Evolutionary conservation across 92 coral and sea anemone species (phyloP).

Genomic region (Parazoanthus atlanticus): DNA sequence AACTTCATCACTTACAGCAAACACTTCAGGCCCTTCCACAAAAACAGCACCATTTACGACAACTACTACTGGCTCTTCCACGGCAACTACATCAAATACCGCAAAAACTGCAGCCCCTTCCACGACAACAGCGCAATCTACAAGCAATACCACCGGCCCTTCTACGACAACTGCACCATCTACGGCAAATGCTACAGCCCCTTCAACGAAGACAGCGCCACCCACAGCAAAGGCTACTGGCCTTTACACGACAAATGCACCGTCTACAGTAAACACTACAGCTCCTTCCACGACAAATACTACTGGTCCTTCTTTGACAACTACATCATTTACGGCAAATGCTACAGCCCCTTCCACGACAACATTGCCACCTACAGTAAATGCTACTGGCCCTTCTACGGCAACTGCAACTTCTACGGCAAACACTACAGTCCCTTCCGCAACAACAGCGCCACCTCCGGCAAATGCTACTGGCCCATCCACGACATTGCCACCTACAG

Average conservation of each 20-base stretch:
- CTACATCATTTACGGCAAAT: background rate
- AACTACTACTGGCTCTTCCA: background rate
- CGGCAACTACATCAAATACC: background rate
- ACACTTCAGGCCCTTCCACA: background rate
- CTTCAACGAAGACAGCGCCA: background rate
- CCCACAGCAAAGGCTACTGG: background rate
- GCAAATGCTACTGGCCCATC: background rate
- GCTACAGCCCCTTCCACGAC: background rate
- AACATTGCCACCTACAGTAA: background rate
- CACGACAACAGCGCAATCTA: background rate
- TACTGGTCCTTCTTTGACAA: background rate
- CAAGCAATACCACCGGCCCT: background rate
- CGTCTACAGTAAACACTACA: background rate
- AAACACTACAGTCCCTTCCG: background rate
- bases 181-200: background rate
- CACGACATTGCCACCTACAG: too few relatives aligned
- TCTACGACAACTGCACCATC: conserved; percentile 11
- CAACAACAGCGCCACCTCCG: background rate
- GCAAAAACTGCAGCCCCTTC: background rate
- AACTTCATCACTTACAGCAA: background rate
- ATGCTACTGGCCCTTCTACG: background rate
- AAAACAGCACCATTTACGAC: background rate
- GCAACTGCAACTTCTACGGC: background rate
- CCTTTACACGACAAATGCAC: background rate
- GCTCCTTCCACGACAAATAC: background rate